Conservation (phyloP, 2,113 vertebrate species). For the Seriola dumerili region DNA sequence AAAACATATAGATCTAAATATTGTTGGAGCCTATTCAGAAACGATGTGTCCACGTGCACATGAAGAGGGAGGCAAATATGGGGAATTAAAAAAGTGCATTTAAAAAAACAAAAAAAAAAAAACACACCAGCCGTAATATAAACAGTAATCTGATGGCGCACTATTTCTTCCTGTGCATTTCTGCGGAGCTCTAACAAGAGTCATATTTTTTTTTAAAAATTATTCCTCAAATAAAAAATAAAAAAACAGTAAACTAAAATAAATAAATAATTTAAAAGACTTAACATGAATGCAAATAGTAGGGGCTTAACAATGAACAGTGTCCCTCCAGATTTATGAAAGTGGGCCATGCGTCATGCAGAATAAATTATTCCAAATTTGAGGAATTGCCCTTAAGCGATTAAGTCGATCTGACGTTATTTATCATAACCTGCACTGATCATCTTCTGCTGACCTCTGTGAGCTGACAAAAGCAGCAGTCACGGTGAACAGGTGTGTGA, state of each 20-base stretch:
- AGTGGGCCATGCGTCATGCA: conserved; percentile 88
- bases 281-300: background rate
- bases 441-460: conserved; percentile 65
- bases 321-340: conserved; percentile 87
- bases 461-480: conserved; percentile 14
- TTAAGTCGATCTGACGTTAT: conserved; percentile 86
- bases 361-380: conserved; percentile 93
- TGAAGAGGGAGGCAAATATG: conserved; percentile 16
- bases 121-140: background rate
- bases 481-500: conserved; percentile 41
- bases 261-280: background rate
- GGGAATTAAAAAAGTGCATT: background rate
- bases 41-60: background rate
- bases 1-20: conserved; percentile 70
- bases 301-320: background rate
- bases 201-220: background rate
- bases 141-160: conserved; percentile 23
- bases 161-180: background rate
- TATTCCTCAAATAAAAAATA: background rate
- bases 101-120: too few species aligned
- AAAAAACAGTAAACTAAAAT: background rate
- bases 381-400: conserved; percentile 91
- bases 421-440: conserved; percentile 87
- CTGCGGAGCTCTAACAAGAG: background rate
- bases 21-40: conserved; percentile 24